Base-by-base conservation (phyloP, 2,888 invertebrate species). In the Nezara viridula region DNA sequence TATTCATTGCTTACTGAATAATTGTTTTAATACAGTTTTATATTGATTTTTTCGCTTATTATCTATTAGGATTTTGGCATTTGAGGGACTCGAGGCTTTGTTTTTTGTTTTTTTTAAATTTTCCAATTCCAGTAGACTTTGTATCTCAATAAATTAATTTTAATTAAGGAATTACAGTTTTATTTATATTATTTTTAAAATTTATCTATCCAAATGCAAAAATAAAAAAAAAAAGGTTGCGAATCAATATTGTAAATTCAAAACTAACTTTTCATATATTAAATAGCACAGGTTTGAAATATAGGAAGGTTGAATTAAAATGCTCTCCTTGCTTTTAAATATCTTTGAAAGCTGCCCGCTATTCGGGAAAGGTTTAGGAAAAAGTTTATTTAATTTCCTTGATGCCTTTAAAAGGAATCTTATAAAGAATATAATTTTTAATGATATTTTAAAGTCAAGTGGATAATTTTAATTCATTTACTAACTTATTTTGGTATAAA, bases 301-400 rank as follows among this genome's bases (percentile, higher is more conserved):
- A 55, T n/a, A 12, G n/a, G 14, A 24, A 21, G n/a, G 10, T 55
- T 10, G n/a, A 55, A 55, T 55, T 55, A 55, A 55, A 27, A 9
- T 3, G n/a, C 9, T 10, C 14, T 55, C n/a, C n/a, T n/a, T 55
- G 55, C 6, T 55, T 55, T 55, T 14, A 55, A 55, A 55, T 12
- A n/a, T 55, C n/a, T n/a, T 27, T n/a, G 12, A 55, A 55, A 55
- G 55, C 55, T 21, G 55, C 55, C n/a, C 9, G n/a, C n/a, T 55
- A 55, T n/a, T n/a, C 55, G 9, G 12, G 55, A 55, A n/a, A 2
- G 55, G 55, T 55, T 55, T 1, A 27, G n/a, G 14, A n/a, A n/a
- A 55, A 55, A 55, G n/a, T 55, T 55, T n/a, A 55, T 55, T 55
- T 55, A n/a, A 55, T 55, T 55, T 55, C n/a, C n/a, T 55, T 10